phyloP scores from a whole-genome alignment of 2,113 vertebrate species.

The Furnarius figulus region DNA sequence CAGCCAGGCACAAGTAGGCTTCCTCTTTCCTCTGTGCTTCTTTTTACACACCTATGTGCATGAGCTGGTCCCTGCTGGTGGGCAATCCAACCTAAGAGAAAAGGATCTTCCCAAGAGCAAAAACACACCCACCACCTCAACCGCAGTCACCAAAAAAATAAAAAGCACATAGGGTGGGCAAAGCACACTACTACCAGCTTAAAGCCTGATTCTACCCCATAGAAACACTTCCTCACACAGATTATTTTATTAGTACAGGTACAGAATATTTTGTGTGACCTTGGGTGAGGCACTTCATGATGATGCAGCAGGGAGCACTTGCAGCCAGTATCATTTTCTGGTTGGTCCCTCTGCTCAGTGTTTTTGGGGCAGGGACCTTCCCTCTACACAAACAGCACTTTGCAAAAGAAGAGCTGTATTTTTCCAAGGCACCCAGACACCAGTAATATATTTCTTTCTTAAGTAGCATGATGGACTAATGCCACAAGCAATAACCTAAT shows the following conservation, averaged over 20 bases:
- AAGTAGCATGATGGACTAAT: neutral
- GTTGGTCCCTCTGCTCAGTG: neutral
- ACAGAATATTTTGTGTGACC: neutral
- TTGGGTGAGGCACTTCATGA: neutral
- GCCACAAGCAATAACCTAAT: constrained; percentile 20
- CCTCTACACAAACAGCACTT: neutral
- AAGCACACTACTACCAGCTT: neutral
- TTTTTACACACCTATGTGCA: neutral
- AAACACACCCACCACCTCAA: neutral
- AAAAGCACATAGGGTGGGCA: neutral
- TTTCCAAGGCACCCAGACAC: neutral
- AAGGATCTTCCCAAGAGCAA: neutral
- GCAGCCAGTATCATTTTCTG: neutral
- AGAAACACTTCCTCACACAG: neutral
- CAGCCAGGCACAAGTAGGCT: neutral
- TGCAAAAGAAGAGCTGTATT: neutral
- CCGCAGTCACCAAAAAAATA: neutral
- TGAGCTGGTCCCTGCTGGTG: rapidly evolving
- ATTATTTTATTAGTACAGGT: neutral
- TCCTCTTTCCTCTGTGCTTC: neutral
- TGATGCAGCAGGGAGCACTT: neutral
- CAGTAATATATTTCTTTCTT: neutral
- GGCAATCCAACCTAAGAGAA: neutral
- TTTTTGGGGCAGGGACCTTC: neutral
- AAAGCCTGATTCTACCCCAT: rapidly evolving